Evolutionary conservation across 2,888 invertebrate species (phyloP).

Genomic region (Laothoe populi): DNA sequence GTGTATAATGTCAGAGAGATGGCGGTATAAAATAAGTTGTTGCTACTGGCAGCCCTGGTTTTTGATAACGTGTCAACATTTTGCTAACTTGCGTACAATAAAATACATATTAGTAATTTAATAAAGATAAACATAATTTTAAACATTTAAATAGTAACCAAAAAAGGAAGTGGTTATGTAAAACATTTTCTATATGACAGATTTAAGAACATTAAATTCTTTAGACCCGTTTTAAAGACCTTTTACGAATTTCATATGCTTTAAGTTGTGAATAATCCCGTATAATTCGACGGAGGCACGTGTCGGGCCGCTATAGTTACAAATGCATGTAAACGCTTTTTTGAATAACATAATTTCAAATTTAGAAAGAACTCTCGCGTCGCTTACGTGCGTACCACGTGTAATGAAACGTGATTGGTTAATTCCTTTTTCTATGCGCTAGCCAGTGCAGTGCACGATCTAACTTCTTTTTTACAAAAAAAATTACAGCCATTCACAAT

Average conservation of each 20-base stretch:
- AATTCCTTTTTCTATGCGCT: conserved; percentile 55
- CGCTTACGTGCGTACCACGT: conserved; percentile 51
- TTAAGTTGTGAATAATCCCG: conserved; percentile 50
- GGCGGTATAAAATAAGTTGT: too few relatives aligned
- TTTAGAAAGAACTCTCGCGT: conserved; percentile 64
- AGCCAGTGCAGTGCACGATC: conserved; percentile 51
- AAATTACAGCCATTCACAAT: conserved; percentile 64
- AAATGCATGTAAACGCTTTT: conserved; percentile 51
- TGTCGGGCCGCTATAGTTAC: conserved; percentile 40
- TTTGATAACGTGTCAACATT: conserved; percentile 23
- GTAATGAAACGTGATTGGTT: conserved; percentile 62
- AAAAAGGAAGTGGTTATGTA: conserved; percentile 39
- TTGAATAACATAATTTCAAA: conserved; percentile 55
- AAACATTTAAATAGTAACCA: background rate
- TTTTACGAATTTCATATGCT: conserved; percentile 58
- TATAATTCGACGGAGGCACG: conserved; percentile 52
- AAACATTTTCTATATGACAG: conserved; percentile 41
- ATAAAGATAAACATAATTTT: background rate
- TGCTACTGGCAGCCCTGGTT: too few relatives aligned
- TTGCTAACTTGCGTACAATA: background rate
- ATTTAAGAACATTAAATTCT: conserved; percentile 47
- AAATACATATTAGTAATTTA: background rate
- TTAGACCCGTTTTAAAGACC: conserved; percentile 45
- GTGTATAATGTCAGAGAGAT: too few relatives aligned
- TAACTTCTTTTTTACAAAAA: conserved; percentile 61